Evolutionary conservation across 1,140 invertebrate species (phyloP).

Genomic region (Drosophila seguyi): DNA sequence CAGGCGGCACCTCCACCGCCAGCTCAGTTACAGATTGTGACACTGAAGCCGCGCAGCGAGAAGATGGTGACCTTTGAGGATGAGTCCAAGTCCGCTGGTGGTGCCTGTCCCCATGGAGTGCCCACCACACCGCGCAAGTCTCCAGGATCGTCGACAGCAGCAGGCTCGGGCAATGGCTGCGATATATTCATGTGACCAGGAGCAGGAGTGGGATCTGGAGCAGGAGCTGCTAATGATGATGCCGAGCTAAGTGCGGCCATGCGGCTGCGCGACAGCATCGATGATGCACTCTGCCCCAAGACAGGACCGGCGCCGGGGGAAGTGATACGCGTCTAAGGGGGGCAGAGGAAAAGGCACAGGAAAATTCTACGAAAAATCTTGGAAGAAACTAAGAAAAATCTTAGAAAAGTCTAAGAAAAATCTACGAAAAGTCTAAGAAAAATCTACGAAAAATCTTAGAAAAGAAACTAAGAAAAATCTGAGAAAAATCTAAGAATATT

Average conservation of each 20-base stretch:
- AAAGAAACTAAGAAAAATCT: not conserved
- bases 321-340: conserved; percentile 78
- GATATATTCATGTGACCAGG: conserved; percentile 89
- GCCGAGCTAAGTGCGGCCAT: conserved; percentile 54
- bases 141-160: not conserved
- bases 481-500: not conserved
- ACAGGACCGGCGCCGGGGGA: conserved; percentile 67
- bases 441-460: not conserved
- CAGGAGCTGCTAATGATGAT: conserved; percentile 28
- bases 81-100: conserved; percentile 85
- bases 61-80: conserved; percentile 94
- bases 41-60: conserved; percentile 87
- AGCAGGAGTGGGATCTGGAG: not conserved
- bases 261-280: conserved; percentile 68
- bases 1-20: conserved; percentile 73
- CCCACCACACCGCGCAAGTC: conserved; percentile 85
- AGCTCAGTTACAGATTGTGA: conserved; percentile 74
- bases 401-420: not conserved
- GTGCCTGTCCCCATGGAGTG: conserved; percentile 75
- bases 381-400: not conserved
- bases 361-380: not conserved
- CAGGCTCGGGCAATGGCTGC: conserved; percentile 57
- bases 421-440: not conserved
- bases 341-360: not conserved
- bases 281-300: conserved; percentile 74